Evolutionary conservation across 1,140 invertebrate genomes (phyloP), one percentile per base, ranked within the genome.

Genomic region (Caerostris darwini): DNA sequence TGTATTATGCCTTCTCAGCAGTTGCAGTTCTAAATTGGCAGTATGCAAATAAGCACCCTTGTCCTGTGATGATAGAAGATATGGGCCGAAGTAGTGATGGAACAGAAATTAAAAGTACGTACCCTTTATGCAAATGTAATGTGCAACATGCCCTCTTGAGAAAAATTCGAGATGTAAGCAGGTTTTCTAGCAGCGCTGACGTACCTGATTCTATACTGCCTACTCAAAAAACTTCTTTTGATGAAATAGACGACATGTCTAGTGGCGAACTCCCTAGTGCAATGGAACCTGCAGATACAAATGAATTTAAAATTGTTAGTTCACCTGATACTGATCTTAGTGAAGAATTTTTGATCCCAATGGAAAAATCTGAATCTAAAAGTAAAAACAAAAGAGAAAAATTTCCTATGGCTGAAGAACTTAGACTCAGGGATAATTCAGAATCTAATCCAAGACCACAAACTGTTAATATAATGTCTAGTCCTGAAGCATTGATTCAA

Each of bases 41-140:
- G 85, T 94, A 94, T 92, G 89, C 94, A 59, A 92, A 87, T 87
- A 94, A 93, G 67, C 88, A 95, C 83, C 94, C 88, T 86, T 95
- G 94, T 93, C 94, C 95, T 94, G 93, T 95, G 77, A 95, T 95
- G 95, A 89, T 95, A 64, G 95, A 94, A 91, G 93, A 95, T 82
- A 94, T 94, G 90, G 89, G 92, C 58, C 34, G 77, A 93, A 92
- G n/a, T 69, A 92, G 64, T 90, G 92, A 94, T 61, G 92, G 94
- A 83, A 90, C 92, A 91, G 89, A 92, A 85, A 86, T 94, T 57
- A 94, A 94, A 94, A 94, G 94, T 94, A 94, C 86, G 94, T 94
- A 94, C 90, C 95, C 86, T 86, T 71, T 86, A 88, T 86, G 92
- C 87, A 89, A 91, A 87, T 89, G 86, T 92, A 89, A 83, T 67